Percentiles rank a stretch among this genome's conserved stretches.
These are phyloP conservation scores for Noctua janthina DNA, from an alignment of 2,888 invertebrate genomes.

Conservation along the genomic window DNA sequence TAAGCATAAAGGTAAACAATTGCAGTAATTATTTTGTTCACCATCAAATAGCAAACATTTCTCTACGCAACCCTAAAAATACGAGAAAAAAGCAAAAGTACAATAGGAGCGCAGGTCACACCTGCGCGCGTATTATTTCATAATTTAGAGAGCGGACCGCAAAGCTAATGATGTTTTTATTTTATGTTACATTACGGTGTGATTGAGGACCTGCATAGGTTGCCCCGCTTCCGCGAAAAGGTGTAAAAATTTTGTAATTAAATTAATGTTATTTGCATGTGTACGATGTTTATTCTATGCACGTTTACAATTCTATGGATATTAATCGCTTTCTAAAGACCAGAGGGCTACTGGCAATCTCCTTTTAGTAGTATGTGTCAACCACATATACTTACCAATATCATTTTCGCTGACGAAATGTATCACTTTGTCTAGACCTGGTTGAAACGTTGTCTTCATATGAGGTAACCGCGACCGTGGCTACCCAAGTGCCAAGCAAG, in stretches of 20 bases:
- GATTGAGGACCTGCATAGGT: constrained; percentile 71
- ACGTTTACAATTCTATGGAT: constrained; percentile 1
- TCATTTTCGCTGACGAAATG: neutral
- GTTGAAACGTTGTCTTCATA: neutral
- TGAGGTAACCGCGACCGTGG: neutral
- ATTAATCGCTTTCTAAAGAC: neutral
- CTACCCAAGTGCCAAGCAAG: neutral
- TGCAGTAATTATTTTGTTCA: neutral
- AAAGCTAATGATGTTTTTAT: constrained; percentile 78
- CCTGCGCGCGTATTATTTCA: constrained; percentile 81
- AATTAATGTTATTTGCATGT: constrained; percentile 55
- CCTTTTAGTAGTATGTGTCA: neutral
- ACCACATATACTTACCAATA: neutral
- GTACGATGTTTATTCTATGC: constrained; percentile 16
- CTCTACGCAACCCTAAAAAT: constrained; percentile 65
- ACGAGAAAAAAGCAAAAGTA: constrained; percentile 65
- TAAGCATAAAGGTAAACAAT: neutral
- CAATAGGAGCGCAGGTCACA: constrained; percentile 73
- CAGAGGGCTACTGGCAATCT: neutral
- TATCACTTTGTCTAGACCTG: neutral
- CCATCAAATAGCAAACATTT: neutral
- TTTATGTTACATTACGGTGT: constrained; percentile 70
- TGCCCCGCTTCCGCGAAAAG: constrained; percentile 51
- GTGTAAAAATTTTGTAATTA: constrained; percentile 60
- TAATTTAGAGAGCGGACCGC: constrained; percentile 77